Conservation (phyloP, 2,113 vertebrate genomes). For the Chloroceryle aenea region DNA sequence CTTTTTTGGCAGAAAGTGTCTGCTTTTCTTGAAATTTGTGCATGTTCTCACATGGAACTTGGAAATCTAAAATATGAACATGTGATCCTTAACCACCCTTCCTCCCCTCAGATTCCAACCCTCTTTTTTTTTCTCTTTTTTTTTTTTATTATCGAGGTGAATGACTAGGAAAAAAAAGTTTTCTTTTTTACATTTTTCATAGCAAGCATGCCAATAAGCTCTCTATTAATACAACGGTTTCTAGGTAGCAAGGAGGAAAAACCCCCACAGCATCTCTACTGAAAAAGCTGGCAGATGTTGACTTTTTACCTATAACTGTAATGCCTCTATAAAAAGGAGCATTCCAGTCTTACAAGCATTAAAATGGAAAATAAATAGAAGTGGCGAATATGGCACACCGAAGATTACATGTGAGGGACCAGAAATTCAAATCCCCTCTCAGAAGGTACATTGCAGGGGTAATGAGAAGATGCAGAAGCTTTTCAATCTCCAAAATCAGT, state of each 20-base stretch:
- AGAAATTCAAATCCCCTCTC: constrained; percentile 43
- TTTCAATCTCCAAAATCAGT: constrained; percentile 50
- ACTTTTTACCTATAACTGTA: neutral
- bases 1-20: neutral
- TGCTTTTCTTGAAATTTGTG: neutral
- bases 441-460: constrained; percentile 19
- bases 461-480: constrained; percentile 55
- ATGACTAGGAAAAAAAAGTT: neutral
- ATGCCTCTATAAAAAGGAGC: constrained; percentile 10
- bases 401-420: constrained; percentile 7
- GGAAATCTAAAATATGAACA: neutral
- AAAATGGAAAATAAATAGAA: constrained; percentile 52
- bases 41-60: neutral
- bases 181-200: neutral
- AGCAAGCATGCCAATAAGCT: neutral
- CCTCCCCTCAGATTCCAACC: too few species aligned
- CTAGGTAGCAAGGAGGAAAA: constrained; percentile 30
- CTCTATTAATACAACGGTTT: constrained; percentile 7
- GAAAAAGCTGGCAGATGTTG: constrained; percentile 43
- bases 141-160: neutral
- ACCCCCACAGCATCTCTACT: neutral
- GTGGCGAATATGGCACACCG: neutral
- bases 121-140: neutral
- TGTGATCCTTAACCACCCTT: neutral
- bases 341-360: neutral